A percentile compares a stretch with the other conserved stretches of the same genome.
Evolutionary conservation across 2,888 invertebrate species (phyloP).

Genomic region (Xestia rhomboidea): DNA sequence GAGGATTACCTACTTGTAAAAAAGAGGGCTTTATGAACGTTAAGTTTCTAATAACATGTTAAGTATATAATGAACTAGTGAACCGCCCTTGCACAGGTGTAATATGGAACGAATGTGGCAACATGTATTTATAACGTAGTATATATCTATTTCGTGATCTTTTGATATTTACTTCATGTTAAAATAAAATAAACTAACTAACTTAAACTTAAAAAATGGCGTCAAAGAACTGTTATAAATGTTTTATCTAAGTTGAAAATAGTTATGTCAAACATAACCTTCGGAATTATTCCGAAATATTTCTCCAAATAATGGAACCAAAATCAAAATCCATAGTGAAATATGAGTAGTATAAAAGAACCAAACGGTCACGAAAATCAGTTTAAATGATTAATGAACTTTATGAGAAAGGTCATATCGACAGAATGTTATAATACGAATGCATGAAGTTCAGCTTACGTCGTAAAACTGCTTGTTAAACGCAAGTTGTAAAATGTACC

Average conservation of each 20-base stretch:
- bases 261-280: not conserved
- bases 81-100: not conserved
- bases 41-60: not conserved
- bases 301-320: not conserved
- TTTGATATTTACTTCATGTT: too few relatives aligned
- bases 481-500: conserved; percentile 30
- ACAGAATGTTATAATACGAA: conserved; percentile 5
- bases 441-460: not conserved
- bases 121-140: too few relatives aligned
- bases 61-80: not conserved
- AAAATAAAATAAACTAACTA: too few relatives aligned
- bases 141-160: too few relatives aligned
- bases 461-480: conserved; percentile 50
- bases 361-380: not conserved
- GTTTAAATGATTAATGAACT: not conserved
- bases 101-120: not conserved
- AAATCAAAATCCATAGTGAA: not conserved
- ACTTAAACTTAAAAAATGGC: too few relatives aligned
- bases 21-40: not conserved
- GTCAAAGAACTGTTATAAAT: too few relatives aligned
- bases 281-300: not conserved
- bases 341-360: not conserved
- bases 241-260: not conserved
- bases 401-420: not conserved
- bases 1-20: not conserved